phyloP scores from a whole-genome alignment of 2,797 vertebrate species.

The Sebastes goodei region DNA sequence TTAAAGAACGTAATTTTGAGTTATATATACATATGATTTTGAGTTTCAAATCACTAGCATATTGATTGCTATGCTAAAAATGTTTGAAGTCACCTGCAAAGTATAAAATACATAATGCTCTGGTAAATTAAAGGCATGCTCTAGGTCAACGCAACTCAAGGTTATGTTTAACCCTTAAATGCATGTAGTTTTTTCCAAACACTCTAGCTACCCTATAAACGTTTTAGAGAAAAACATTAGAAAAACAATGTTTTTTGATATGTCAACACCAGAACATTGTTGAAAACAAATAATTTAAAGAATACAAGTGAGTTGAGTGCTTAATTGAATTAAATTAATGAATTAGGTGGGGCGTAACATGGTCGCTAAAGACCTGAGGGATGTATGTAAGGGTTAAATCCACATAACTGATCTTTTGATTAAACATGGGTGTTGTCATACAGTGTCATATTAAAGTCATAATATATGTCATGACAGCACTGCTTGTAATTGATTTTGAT shows the following conservation, averaged over 20 bases:
- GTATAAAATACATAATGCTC: background rate
- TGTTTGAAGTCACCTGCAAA: background rate
- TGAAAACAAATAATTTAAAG: background rate
- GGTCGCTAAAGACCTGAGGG: background rate
- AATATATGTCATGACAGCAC: background rate
- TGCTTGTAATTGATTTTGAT: background rate
- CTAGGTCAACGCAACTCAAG: background rate
- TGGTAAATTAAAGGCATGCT: background rate
- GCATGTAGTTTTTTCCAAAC: background rate
- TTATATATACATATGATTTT: background rate
- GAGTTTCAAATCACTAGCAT: background rate
- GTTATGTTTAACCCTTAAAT: background rate
- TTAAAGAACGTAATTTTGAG: too few relatives aligned
- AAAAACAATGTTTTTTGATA: background rate
- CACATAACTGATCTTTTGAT: background rate
- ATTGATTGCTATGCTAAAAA: background rate
- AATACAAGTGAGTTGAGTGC: background rate
- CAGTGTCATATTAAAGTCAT: background rate
- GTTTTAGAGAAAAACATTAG: background rate
- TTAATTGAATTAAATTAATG: too few relatives aligned
- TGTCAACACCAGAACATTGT: background rate
- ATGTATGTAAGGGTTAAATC: background rate
- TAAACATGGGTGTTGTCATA: background rate
- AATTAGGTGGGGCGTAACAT: background rate
- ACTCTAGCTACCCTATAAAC: background rate